These are phyloP conservation scores for Megathymus violae DNA, from an alignment of 1,140 invertebrate genomes.

Conservation along the genomic window DNA sequence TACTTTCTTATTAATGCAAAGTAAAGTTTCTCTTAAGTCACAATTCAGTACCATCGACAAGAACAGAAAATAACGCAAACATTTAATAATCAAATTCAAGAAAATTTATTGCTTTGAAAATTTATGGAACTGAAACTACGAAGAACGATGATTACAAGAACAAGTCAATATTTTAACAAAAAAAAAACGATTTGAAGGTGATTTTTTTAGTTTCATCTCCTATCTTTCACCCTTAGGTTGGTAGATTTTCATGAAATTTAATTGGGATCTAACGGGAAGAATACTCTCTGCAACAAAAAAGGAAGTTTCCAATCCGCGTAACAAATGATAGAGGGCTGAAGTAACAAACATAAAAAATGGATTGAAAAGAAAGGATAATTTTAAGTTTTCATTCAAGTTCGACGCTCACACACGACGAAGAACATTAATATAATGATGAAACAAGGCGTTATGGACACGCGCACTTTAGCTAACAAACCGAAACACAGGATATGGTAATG, in stretches of 20 bases:
- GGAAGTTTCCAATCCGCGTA: too few relatives aligned
- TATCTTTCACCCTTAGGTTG: too few relatives aligned
- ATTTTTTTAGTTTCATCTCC: too few relatives aligned
- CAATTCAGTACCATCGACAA: background rate
- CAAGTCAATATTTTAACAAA: too few relatives aligned
- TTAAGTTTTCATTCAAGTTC: conserved; percentile 10
- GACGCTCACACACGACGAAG: background rate
- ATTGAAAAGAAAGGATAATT: background rate
- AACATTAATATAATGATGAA: conserved; percentile 28
- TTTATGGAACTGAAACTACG: too few relatives aligned
- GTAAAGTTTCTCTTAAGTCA: conserved; percentile 14
- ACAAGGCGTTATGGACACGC: conserved; percentile 53
- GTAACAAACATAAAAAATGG: too few relatives aligned
- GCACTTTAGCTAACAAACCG: conserved; percentile 53
- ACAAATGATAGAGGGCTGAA: too few relatives aligned
- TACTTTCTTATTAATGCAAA: conserved; percentile 28
- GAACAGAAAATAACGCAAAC: background rate
- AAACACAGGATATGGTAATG: conserved; percentile 80
- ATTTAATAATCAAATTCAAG: background rate
- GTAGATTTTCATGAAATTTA: too few relatives aligned
- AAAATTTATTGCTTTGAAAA: background rate
- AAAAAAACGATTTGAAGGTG: too few relatives aligned
- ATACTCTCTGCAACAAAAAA: too few relatives aligned
- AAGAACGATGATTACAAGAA: too few relatives aligned
- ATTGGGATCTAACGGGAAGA: too few relatives aligned